Percentiles rank a stretch among this genome's conserved stretches.
Evolutionary conservation across 2,113 vertebrate species (phyloP).

Genomic region (Tringa solitaria): DNA sequence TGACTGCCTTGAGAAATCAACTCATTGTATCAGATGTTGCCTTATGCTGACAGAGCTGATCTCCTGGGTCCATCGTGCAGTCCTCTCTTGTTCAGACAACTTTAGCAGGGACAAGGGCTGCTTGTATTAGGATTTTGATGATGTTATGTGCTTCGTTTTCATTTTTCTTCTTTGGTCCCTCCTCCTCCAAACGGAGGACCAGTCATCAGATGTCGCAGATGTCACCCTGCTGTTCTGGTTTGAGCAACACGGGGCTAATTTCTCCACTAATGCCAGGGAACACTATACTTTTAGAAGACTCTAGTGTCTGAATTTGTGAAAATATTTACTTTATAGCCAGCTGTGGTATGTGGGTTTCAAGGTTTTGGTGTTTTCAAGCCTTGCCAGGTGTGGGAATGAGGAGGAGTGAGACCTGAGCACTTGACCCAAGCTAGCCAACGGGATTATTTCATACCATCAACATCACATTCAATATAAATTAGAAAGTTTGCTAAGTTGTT

Average conservation of each 20-base stretch:
- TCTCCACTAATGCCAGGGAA: neutral
- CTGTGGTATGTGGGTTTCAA: neutral
- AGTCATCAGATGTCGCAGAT: fast-evolving
- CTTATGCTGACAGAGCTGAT: neutral
- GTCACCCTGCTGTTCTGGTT: neutral
- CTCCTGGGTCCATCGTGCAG: fast-evolving
- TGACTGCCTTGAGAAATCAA: neutral
- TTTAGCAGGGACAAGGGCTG: neutral
- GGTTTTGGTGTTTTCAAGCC: neutral
- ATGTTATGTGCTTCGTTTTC: neutral
- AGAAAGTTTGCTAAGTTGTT: neutral
- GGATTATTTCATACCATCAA: neutral
- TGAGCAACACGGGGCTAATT: neutral
- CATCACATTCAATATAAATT: neutral
- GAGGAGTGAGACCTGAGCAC: neutral
- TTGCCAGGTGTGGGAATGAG: neutral
- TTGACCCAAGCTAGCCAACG: neutral
- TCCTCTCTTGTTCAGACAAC: neutral
- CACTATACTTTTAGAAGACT: neutral
- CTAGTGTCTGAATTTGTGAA: neutral
- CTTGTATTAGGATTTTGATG: neutral
- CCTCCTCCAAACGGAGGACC: neutral
- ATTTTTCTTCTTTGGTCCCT: neutral
- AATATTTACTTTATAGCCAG: neutral
- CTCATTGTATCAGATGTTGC: neutral